Conservation (phyloP, 2,797 vertebrate species). For the Momotus momota region DNA sequence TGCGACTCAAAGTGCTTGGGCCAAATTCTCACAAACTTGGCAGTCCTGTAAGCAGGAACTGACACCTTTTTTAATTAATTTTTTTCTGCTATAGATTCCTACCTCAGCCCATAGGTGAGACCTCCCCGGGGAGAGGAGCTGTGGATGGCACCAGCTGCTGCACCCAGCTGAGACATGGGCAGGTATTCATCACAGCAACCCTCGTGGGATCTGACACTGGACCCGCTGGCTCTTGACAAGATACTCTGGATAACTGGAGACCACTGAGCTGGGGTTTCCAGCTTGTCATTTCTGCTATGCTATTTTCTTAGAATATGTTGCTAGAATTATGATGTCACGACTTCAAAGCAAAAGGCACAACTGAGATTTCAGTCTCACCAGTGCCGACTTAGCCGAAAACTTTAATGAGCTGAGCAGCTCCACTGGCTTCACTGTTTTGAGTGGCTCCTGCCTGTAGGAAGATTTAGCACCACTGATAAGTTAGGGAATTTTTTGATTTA, state of each 20-base stretch:
- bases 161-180: not conserved
- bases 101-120: not conserved
- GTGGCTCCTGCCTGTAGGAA: not conserved
- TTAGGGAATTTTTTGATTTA: not conserved
- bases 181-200: not conserved
- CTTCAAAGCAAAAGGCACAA: not conserved
- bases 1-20: not conserved
- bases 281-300: not conserved
- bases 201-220: not conserved
- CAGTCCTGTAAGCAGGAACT: not conserved
- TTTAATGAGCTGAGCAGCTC: not conserved
- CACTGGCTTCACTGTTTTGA: not conserved
- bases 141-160: not conserved
- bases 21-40: not conserved
- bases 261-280: not conserved
- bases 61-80: not conserved
- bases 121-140: fast-evolving
- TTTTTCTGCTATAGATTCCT: not conserved
- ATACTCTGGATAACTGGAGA: not conserved
- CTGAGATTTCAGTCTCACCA: not conserved
- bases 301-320: not conserved
- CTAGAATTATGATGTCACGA: not conserved
- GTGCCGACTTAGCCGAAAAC: not conserved
- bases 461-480: no score
- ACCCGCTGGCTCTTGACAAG: not conserved